These are phyloP conservation scores for Trichonephila clavipes DNA, from an alignment of 1,140 invertebrate genomes.

Conservation along the genomic window DNA sequence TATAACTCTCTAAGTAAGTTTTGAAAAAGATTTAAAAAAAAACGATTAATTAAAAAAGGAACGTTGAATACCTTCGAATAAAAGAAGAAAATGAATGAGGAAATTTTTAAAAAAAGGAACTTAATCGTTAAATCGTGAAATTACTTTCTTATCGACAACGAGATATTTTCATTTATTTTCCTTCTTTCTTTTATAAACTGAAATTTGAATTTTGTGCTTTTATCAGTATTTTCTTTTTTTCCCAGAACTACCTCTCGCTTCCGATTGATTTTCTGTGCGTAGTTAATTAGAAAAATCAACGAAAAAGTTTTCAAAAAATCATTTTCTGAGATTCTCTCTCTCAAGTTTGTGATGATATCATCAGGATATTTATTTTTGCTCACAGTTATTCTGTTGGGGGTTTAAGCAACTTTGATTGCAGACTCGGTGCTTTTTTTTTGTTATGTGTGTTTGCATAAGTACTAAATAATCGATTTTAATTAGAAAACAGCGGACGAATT, in stretches of 20 bases:
- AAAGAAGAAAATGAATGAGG: not conserved
- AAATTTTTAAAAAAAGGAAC: not conserved
- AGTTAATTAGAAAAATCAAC: slow-evolving; percentile 28
- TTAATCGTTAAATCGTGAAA: slow-evolving; percentile 16
- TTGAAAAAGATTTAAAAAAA: not conserved
- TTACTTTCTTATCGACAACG: not conserved
- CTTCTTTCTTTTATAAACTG: not conserved
- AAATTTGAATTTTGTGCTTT: not conserved
- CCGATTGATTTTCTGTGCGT: not conserved
- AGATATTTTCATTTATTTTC: not conserved
- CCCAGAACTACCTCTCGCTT: not conserved
- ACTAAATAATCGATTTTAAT: not conserved
- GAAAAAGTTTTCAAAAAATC: not conserved
- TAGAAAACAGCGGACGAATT: not conserved
- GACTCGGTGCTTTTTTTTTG: not conserved
- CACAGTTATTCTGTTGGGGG: not conserved
- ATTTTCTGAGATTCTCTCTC: not conserved
- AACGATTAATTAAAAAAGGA: not conserved
- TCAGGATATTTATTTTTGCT: not conserved
- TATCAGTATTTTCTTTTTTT: not conserved
- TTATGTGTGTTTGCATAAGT: not conserved
- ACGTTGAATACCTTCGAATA: not conserved
- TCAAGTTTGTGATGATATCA: not conserved
- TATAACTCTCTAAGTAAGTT: not conserved
- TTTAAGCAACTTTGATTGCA: not conserved